A percentile compares a stretch with the other conserved stretches of the same genome.
These are phyloP conservation scores for Euzophera pinguis DNA, from an alignment of 2,888 invertebrate genomes.

Conservation along the genomic window DNA sequence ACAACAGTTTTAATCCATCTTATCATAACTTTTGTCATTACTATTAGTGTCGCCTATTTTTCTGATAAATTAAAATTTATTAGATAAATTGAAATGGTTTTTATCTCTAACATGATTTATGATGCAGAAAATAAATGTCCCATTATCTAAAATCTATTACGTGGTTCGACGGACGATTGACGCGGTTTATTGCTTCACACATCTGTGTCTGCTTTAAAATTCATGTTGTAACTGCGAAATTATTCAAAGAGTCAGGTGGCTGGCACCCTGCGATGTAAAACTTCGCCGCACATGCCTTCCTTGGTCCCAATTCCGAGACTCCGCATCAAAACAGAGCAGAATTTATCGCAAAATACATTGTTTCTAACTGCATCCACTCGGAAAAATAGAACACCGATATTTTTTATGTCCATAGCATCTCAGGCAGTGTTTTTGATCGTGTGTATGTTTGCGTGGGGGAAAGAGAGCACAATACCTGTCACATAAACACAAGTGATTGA, in stretches of 20 bases:
- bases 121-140: not conserved
- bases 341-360: slow-evolving; percentile 32
- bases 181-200: slow-evolving; percentile 53
- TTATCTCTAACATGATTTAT: slow-evolving; percentile 7
- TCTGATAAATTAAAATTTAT: slow-evolving; percentile 4
- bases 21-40: not conserved
- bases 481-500: slow-evolving; percentile 75
- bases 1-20: not conserved
- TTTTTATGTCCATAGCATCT: slow-evolving; percentile 41
- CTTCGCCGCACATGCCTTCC: slow-evolving; percentile 37
- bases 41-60: slow-evolving; percentile 2
- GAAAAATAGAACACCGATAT: slow-evolving; percentile 34
- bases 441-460: slow-evolving; percentile 37
- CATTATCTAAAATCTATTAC: slow-evolving; percentile 17
- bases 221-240: slow-evolving; percentile 62
- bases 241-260: slow-evolving; percentile 72
- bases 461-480: slow-evolving; percentile 63
- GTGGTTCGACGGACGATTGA: slow-evolving; percentile 27
- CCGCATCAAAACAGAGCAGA: slow-evolving; percentile 35
- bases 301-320: slow-evolving; percentile 34
- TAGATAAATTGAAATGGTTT: not conserved
- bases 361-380: slow-evolving; percentile 33
- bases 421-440: slow-evolving; percentile 38
- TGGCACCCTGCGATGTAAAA: slow-evolving; percentile 50
- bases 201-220: slow-evolving; percentile 60